Evolutionary conservation across 2,113 vertebrate species (phyloP), one percentile per base, ranked within the genome.

Genomic region (Chroicocephalus ridibundus): DNA sequence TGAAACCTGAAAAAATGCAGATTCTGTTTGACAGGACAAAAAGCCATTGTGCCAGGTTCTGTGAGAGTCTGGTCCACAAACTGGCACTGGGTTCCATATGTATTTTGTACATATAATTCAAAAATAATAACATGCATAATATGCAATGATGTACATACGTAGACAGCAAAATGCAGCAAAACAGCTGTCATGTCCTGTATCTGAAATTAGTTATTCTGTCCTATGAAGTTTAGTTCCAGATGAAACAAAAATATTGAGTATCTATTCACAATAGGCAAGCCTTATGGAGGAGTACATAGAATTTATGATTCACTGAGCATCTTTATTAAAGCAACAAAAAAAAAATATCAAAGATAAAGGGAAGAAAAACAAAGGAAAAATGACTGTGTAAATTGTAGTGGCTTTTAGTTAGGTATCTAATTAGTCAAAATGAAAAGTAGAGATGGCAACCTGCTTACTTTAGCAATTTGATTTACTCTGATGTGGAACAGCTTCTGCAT

Each of bases 391-490:
- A 86, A 66, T 29, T 47, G 14, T 86, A 95, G 84, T 65, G 85
- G 79, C 36, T 88, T 69, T 94, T 94, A 90, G 55, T 71, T 91
- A 51, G 58, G 52, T 87, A 95, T 95, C 97, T 96, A 86, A 97
- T 95, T 95, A 97, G 75, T 84, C 93, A 84, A 90, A 96, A 91
- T 66, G 93, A 93, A 93, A 92, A 96, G 13, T 10, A 86, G 91
- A 79, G 64, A 85, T 69, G 66, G 40, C 79, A 87, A 81, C 49
- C 25, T 78, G 80, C 78, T 82, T 86, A 55, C 64, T 90, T 68
- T 62, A 89, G 82, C 88, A 96, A 61, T 92, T 93, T 95, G 54
- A 92, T 93, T 97, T 96, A 91, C 71, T 74, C 61, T 80, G 74
- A 90, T 69, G 42, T 55, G 83, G 62, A 68, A n/a, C 61, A 89